Evolutionary conservation across 2,797 vertebrate genomes (phyloP), one percentile per base, ranked within the genome.

Genomic region (Cheracebus regulus): DNA sequence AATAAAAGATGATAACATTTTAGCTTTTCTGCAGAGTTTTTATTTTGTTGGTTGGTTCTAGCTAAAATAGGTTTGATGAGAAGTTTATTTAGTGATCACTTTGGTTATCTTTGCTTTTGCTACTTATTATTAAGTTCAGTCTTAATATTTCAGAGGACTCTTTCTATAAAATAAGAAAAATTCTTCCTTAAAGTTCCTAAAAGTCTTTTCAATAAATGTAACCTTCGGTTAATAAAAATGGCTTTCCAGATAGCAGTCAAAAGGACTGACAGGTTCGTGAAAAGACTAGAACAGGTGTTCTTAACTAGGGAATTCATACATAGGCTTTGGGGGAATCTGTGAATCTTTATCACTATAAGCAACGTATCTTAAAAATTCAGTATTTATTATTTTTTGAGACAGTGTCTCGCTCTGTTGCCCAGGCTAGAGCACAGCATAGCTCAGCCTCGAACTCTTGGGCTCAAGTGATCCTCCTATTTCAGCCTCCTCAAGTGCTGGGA

Each of bases 71-170:
- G 5, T 72, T 95, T 79, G 41, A 87, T 33, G 22, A 73, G 46
- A 90, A 48, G 22, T 88, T 58, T 82, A 20, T 64, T 89, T 41
- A 87, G 41, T 90, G 46, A 28, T 73, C 55, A 88, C 14, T 72
- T 22, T 75, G 73, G 48, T 82, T 41, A 64, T 41, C 57, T 87
- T 91, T 55, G 48, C 48, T 96, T 96, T 96, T 76, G 58, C n/a
- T 86, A 82, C 36, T 73, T 81, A 44, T 13, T 26, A 76, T 50
- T 76, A 91, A 52, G 88, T 85, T 81, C 64, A 67, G 20, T 86
- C 39, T 89, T 90, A 93, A 48, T 88, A 81, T 48, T 95, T 92
- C 57, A 89, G 41, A 88, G 46, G 36, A 67, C 67, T 3, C 73
- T 84, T 88, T 64, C n/a, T 30, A 61, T 7, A 90, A 75, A 5